Evolutionary conservation across 1,140 invertebrate genomes (phyloP).

Genomic region (Anoplolepis gracilipes): DNA sequence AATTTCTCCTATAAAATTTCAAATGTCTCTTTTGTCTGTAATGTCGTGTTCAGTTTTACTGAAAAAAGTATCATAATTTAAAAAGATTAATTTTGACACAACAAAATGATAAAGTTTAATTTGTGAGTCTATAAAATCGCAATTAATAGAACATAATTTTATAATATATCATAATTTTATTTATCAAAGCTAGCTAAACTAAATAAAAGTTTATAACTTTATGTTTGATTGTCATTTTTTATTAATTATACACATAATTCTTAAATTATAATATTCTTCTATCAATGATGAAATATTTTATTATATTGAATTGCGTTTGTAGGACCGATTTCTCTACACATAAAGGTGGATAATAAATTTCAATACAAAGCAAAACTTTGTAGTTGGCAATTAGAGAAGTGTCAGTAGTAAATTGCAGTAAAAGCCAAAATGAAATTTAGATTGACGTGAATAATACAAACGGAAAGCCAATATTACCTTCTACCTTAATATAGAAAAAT

Average conservation of each 20-base stretch:
- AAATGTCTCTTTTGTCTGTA: background rate
- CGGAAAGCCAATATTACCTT: conserved; percentile 32
- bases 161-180: background rate
- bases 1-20: conserved; percentile 7
- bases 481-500: conserved; percentile 22
- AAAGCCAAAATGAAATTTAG: conserved; percentile 15
- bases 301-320: background rate
- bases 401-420: conserved; percentile 19
- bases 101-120: background rate
- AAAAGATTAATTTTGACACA: background rate
- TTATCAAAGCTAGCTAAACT: background rate
- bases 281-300: background rate
- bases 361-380: conserved; percentile 2
- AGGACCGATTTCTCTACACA: background rate
- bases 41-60: background rate
- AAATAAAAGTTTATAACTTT: conserved; percentile 1
- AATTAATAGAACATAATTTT: background rate
- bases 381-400: conserved; percentile 9
- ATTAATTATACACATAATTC: background rate
- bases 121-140: background rate
- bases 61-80: too few relatives aligned
- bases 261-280: conserved; percentile 1
- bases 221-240: background rate
- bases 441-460: conserved; percentile 29
- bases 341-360: conserved; percentile 11